Conservation (phyloP, 1,140 invertebrate genomes). For the Argopecten irradians region DNA sequence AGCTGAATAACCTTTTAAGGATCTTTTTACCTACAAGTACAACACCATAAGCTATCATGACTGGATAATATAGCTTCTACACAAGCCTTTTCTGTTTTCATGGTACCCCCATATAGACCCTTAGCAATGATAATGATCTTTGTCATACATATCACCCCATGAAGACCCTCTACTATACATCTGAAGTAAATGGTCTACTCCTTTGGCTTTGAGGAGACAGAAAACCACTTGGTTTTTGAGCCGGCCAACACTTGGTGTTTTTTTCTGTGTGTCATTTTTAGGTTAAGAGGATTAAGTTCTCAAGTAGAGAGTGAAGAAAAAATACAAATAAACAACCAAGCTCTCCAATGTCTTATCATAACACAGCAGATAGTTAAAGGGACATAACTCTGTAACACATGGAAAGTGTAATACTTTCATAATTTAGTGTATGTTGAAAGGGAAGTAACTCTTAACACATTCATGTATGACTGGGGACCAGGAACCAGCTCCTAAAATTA, state of each 20-base stretch:
- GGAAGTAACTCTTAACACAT: not conserved
- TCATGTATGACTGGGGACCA: too few species aligned
- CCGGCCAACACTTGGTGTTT: not conserved
- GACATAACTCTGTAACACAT: not conserved
- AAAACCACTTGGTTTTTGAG: not conserved
- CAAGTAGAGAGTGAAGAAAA: not conserved
- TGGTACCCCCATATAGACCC: not conserved
- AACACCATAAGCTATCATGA: too few species aligned
- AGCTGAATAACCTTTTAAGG: too few species aligned
- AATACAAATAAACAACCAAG: not conserved
- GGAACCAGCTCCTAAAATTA: too few species aligned
- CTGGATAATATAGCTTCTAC: too few species aligned
- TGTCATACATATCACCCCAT: too few species aligned
- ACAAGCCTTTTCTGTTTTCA: too few species aligned
- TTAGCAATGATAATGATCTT: not conserved
- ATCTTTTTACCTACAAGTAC: too few species aligned
- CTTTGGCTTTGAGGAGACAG: not conserved
- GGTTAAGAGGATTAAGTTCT: not conserved
- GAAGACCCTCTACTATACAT: too few species aligned
- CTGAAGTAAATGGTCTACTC: too few species aligned
- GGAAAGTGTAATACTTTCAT: not conserved
- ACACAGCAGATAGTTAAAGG: not conserved
- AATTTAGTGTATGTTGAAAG: not conserved
- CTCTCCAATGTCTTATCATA: not conserved
- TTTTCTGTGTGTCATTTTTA: not conserved